Evolutionary conservation across 2,888 invertebrate genomes (phyloP).

Genomic region (Oscheius onirici): DNA sequence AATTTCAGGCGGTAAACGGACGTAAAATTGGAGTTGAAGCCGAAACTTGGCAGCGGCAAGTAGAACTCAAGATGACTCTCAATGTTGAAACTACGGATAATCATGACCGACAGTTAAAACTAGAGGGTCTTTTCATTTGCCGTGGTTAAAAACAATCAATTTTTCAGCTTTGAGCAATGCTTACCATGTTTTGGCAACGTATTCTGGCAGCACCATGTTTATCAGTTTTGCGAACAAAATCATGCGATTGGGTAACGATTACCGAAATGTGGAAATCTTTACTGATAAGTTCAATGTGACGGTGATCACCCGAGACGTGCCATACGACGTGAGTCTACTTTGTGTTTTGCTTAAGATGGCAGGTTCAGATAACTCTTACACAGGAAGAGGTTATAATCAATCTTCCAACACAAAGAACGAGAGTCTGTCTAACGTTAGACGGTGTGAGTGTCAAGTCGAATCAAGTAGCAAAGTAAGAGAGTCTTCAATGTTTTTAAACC

Average conservation of each 20-base stretch:
- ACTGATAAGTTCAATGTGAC: slow-evolving; percentile 34
- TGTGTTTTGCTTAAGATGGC: neutral
- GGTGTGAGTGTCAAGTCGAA: slow-evolving; percentile 34
- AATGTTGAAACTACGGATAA: slow-evolving; percentile 3
- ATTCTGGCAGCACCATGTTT: slow-evolving; percentile 37
- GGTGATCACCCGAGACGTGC: slow-evolving; percentile 30
- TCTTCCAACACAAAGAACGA: slow-evolving; percentile 30
- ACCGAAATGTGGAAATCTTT: slow-evolving; percentile 35
- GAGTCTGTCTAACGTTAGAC: slow-evolving; percentile 27
- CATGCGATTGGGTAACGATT: slow-evolving; percentile 35
- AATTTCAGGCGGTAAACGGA: slow-evolving; percentile 35
- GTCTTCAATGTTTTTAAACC: neutral
- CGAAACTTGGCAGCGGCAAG: slow-evolving; percentile 38
- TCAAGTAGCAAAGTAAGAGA: slow-evolving; percentile 28
- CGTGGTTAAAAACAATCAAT: neutral
- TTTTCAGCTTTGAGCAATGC: slow-evolving; percentile 38
- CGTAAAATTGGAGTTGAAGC: slow-evolving; percentile 32
- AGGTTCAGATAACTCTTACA: slow-evolving; percentile 30
- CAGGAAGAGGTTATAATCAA: slow-evolving; percentile 32
- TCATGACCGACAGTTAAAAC: slow-evolving; percentile 31
- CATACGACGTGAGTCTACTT: slow-evolving; percentile 27
- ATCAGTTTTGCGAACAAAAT: slow-evolving; percentile 40
- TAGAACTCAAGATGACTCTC: slow-evolving; percentile 39
- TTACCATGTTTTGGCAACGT: slow-evolving; percentile 34
- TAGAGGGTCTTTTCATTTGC: slow-evolving; percentile 21